Evolutionary conservation across 2,113 vertebrate genomes (phyloP).

Genomic region (Protobothrops mucrosquamatus): DNA sequence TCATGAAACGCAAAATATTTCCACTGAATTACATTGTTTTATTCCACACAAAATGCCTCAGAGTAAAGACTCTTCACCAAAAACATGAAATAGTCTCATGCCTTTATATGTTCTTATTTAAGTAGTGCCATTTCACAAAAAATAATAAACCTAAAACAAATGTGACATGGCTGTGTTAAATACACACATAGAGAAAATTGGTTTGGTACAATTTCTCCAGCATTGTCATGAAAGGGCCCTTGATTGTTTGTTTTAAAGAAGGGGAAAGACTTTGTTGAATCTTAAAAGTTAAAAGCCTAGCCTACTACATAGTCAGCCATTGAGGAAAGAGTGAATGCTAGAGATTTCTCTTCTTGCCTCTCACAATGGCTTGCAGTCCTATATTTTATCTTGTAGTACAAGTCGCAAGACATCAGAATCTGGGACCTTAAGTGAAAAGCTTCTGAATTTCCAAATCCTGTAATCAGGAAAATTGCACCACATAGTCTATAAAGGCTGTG

Average conservation of each 20-base stretch:
- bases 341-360: not conserved
- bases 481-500: not conserved
- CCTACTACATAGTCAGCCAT: not conserved
- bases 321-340: not conserved
- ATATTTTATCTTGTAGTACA: not conserved
- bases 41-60: not conserved
- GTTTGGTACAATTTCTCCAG: not conserved
- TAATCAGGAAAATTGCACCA: not conserved
- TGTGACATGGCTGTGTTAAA: not conserved
- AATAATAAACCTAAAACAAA: not conserved
- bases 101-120: not conserved
- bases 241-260: not conserved
- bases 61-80: not conserved
- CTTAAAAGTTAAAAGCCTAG: not conserved
- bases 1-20: not conserved
- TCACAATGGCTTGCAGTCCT: not conserved
- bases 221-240: not conserved
- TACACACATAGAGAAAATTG: not conserved
- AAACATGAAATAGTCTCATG: not conserved
- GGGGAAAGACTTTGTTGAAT: not conserved
- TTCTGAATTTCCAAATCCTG: not conserved
- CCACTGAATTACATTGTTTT: not conserved
- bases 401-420: not conserved
- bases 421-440: not conserved
- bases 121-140: not conserved